Base-by-base conservation (phyloP, 2,888 invertebrate species). In the Synanthedon andrenaeformis region DNA sequence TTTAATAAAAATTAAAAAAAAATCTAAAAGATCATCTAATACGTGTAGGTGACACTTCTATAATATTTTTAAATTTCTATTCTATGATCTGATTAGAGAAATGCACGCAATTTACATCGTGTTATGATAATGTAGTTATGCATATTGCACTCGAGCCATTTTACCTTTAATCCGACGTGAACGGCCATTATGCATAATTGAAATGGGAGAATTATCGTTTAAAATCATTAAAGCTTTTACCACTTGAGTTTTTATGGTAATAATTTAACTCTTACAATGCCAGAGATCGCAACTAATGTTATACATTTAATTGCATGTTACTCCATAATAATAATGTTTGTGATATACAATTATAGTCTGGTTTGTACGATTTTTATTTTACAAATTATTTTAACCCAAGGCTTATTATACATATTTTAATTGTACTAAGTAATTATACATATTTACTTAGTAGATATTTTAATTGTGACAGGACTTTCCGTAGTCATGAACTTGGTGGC, bases 101-200 rank as follows among this genome's bases (percentile, higher is more conserved):
- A 76, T 74, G 75, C 65, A 63, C 61, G 72, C 74, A 79, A 78
- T 79, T 79, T 77, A 71, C 75, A 74, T 78, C 72, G 66, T 70
- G 71, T 76, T 79, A 79, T 75, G 76, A 75, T 78, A 78, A 74
- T 74, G 69, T 61, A 71, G 72, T 72, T 73, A 75, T 70, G 76
- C 74, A 76, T 77, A 76, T 73, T 79, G 77, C 77, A 72, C 73
- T 73, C 66, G 60, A 63, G 57, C 51, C 42, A 53, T 41, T 53
- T 54, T 53, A 41, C 35, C 52, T 54, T 23, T 52, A 52, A 41
- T 45, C 52, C 53, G 54, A 55, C 42, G 56, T 59, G 63, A 64
- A 65, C 66, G 69, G 67, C 67, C 69, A 66, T 68, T 72, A 68
- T 65, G 63, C 63, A 62, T 69, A 73, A 76, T 77, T 76, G 68